phyloP scores from a whole-genome alignment of 2,797 vertebrate genomes.

The Melopsittacus undulatus region DNA sequence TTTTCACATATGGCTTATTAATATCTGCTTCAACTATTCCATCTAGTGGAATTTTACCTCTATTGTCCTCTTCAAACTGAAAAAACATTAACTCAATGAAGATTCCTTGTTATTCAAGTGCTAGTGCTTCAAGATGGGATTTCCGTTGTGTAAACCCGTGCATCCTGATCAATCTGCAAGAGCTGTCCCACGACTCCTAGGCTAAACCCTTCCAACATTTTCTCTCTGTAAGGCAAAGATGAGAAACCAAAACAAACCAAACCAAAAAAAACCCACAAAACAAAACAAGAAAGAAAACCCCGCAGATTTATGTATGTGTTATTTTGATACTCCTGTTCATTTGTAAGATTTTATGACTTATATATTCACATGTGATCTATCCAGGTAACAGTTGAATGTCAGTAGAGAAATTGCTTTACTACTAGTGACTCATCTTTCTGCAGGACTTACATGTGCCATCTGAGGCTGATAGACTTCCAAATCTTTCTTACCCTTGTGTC shows the following conservation, averaged over 20 bases:
- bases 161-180: not conserved
- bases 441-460: not conserved
- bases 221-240: not conserved
- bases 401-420: not conserved
- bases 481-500: not conserved
- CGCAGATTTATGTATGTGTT: not conserved
- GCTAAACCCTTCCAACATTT: not conserved
- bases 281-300: not conserved
- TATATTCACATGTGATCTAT: not conserved
- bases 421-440: not conserved
- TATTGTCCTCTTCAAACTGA: not conserved
- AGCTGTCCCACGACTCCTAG: not conserved
- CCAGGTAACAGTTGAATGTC: not conserved
- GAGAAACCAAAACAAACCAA: not conserved
- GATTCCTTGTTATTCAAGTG: not conserved
- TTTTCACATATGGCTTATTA: not conserved
- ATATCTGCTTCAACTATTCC: slow-evolving; percentile 26
- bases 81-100: not conserved
- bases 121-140: not conserved
- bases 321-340: not conserved
- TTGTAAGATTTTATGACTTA: not conserved
- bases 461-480: not conserved
- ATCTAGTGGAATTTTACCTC: slow-evolving; percentile 30
- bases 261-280: not conserved
- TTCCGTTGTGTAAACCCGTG: not conserved